These are phyloP conservation scores for Helogale parvula DNA, from an alignment of 2,113 vertebrate species.

Conservation along the genomic window DNA sequence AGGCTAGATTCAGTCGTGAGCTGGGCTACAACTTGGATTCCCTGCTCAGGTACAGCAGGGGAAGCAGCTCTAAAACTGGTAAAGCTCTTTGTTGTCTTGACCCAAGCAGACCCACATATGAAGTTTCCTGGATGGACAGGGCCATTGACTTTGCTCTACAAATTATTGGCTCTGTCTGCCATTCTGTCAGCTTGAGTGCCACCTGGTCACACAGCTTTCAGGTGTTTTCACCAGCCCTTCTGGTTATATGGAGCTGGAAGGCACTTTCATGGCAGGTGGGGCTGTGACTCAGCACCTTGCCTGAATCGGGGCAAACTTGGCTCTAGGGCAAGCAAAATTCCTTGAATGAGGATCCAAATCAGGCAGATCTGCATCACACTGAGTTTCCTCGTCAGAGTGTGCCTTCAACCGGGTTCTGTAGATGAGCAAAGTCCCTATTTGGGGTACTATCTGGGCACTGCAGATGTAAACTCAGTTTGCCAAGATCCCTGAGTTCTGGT, in stretches of 20 bases:
- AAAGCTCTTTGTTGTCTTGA: neutral
- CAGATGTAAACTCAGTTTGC: neutral
- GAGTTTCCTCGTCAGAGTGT: neutral
- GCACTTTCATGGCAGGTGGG: neutral
- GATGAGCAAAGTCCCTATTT: neutral
- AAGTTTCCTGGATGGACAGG: neutral
- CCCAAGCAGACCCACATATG: neutral
- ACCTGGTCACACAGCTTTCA: neutral
- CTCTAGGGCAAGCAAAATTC: neutral
- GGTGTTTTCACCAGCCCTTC: neutral
- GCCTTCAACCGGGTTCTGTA: neutral
- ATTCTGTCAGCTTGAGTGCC: neutral
- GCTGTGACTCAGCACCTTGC: neutral
- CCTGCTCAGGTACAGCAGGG: neutral
- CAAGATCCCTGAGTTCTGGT: neutral
- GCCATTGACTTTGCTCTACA: neutral
- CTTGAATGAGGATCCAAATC: neutral
- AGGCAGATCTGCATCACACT: neutral
- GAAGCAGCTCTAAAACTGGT: neutral
- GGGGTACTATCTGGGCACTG: neutral
- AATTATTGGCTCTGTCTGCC: neutral
- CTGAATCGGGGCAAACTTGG: neutral
- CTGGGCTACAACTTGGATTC: neutral
- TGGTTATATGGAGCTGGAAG: neutral
- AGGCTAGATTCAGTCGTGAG: neutral